Evolutionary conservation across 53 echinoderm and acorn worm genomes (phyloP).

Genomic region (Hippasteria phrygiana): DNA sequence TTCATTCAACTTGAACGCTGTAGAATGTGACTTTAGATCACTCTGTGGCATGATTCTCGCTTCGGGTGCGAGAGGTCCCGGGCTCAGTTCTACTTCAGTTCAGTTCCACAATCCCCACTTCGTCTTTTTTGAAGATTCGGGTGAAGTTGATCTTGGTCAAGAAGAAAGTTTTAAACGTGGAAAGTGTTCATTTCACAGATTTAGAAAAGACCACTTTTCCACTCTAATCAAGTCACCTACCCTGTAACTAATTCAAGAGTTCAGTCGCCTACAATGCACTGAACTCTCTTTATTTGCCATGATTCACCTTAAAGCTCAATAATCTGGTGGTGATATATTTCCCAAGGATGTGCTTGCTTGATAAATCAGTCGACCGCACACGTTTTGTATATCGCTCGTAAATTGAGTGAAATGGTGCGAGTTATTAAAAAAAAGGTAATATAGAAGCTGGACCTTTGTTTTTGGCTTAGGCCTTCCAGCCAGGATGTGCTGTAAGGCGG

Average conservation of each 20-base stretch:
- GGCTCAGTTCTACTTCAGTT: too few relatives aligned
- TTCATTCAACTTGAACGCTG: too few relatives aligned
- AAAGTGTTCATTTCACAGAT: too few relatives aligned
- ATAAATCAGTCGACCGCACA: not conserved
- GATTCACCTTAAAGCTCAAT: not conserved
- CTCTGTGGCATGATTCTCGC: conserved; percentile 99
- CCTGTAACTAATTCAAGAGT: not conserved
- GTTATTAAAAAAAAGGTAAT: conserved; percentile 22
- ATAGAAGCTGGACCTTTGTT: not conserved
- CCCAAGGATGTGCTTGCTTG: not conserved
- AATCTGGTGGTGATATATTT: not conserved
- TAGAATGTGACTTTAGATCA: too few relatives aligned
- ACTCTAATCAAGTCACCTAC: too few relatives aligned
- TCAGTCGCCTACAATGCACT: not conserved
- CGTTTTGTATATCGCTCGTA: not conserved
- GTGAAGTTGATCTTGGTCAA: too few relatives aligned
- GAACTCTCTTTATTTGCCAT: not conserved
- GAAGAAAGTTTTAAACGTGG: too few relatives aligned
- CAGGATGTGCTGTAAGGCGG: too few relatives aligned
- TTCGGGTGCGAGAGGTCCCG: conserved; percentile 99
- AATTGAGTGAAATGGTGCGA: conserved; percentile 47
- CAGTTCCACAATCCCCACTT: too few relatives aligned
- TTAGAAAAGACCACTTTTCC: too few relatives aligned
- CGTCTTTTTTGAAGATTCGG: too few relatives aligned
- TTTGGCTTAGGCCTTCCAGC: not conserved